Conservation (phyloP, 2,113 vertebrate genomes). For the Platycercus adscitus region DNA sequence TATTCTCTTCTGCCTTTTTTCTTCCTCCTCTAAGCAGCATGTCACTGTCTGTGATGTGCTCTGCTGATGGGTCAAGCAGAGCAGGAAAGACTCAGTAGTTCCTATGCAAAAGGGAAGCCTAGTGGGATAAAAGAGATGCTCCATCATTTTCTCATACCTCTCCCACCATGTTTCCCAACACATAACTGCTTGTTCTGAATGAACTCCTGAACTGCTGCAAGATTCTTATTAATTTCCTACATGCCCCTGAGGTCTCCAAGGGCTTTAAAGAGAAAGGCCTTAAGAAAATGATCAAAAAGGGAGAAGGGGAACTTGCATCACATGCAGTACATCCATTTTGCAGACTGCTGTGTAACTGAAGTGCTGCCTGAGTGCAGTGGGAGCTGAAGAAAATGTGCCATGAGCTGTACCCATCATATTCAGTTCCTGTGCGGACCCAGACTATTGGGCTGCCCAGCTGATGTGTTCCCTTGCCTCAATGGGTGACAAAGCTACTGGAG, state of each 20-base stretch:
- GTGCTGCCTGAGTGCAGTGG: background rate
- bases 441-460: background rate
- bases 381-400: background rate
- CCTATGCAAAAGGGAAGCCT: background rate
- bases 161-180: background rate
- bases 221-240: conserved; percentile 13
- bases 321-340: background rate
- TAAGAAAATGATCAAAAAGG: background rate
- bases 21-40: background rate
- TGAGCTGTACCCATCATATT: background rate
- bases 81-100: background rate
- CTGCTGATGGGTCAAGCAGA: background rate
- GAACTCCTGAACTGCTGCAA: conserved; percentile 12
- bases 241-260: background rate
- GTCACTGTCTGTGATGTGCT: background rate
- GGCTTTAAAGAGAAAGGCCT: background rate
- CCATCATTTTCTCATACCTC: background rate
- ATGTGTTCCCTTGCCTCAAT: background rate
- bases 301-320: background rate
- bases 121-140: conserved; percentile 5
- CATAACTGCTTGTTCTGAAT: background rate
- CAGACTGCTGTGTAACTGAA: background rate
- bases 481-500: background rate
- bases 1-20: background rate
- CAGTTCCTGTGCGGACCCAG: background rate